Percentiles rank a stretch among this genome's conserved stretches.
Conservation (phyloP, 1,140 invertebrate species). For the Drosophila sp. region DNA sequence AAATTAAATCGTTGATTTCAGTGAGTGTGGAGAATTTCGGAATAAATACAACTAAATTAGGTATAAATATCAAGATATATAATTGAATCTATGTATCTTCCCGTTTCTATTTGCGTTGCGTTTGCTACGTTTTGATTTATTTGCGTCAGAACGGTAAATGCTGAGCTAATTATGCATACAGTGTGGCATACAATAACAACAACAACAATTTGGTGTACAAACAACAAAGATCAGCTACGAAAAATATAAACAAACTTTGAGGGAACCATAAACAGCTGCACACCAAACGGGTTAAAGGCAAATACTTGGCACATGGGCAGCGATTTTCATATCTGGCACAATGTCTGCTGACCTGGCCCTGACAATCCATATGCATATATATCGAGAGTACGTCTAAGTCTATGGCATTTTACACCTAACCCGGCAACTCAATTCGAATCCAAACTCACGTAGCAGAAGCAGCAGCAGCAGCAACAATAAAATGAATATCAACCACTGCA, state of each 20-base stretch:
- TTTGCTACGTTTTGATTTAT: slow-evolving; percentile 53
- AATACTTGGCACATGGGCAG: slow-evolving; percentile 17
- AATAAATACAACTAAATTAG: too few relatives aligned
- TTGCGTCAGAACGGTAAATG: slow-evolving; percentile 46
- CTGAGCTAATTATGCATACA: slow-evolving; percentile 54
- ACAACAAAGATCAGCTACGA: slow-evolving; percentile 28
- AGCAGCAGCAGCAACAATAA: background rate
- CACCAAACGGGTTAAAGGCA: slow-evolving; percentile 42
- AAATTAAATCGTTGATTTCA: too few relatives aligned
- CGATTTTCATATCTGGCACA: slow-evolving; percentile 24
- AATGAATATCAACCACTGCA: slow-evolving; percentile 10
- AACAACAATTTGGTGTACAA: slow-evolving; percentile 25
- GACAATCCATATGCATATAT: slow-evolving; percentile 8
- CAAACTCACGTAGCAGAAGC: slow-evolving; percentile 19
- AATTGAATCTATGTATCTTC: too few relatives aligned
- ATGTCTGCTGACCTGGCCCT: slow-evolving; percentile 26
- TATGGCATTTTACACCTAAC: slow-evolving; percentile 1
- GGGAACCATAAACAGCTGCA: slow-evolving; percentile 55
- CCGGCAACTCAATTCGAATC: slow-evolving; percentile 33
- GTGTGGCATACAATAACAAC: slow-evolving; percentile 16
- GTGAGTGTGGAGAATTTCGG: too few relatives aligned
- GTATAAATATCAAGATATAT: too few relatives aligned
- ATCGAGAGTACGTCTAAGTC: background rate
- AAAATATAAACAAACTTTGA: slow-evolving; percentile 49
- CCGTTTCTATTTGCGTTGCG: slow-evolving; percentile 23